These are phyloP conservation scores for Callyntrura guangdongensis DNA, from an alignment of 2,888 invertebrate genomes.

Conservation along the genomic window DNA sequence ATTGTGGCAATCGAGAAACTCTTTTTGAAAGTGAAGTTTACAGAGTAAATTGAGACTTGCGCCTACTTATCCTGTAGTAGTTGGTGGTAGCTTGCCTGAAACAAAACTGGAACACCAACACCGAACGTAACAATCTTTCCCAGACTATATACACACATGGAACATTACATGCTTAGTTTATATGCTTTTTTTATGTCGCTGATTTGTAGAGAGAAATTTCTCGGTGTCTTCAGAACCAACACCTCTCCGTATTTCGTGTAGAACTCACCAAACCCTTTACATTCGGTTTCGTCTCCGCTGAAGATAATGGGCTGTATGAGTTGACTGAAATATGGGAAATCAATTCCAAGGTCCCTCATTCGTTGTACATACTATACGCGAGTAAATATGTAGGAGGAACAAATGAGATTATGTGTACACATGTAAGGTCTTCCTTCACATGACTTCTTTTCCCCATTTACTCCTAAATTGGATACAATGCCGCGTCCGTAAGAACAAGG, in stretches of 20 bases:
- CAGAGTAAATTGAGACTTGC: conserved; percentile 3
- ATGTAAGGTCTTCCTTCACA: conserved; percentile 52
- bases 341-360: conserved; percentile 66
- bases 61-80: conserved; percentile 4
- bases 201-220: too few relatives aligned
- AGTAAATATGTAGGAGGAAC: conserved; percentile 37
- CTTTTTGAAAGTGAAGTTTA: conserved; percentile 23
- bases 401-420: conserved; percentile 51
- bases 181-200: neutral
- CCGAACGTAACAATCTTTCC: neutral
- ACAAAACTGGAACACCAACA: neutral
- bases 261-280: conserved; percentile 17
- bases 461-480: neutral
- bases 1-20: conserved; percentile 40
- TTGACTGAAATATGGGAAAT: conserved; percentile 72
- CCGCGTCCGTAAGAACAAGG: neutral
- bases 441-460: conserved; percentile 36
- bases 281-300: conserved; percentile 60
- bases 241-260: conserved; percentile 23
- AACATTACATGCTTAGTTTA: neutral
- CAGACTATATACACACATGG: too few relatives aligned
- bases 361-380: conserved; percentile 36
- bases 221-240: conserved; percentile 37
- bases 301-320: conserved; percentile 68
- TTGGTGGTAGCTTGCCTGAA: neutral